Base-by-base conservation (phyloP, 2,888 invertebrate genomes). In the Brachycybe producta region DNA sequence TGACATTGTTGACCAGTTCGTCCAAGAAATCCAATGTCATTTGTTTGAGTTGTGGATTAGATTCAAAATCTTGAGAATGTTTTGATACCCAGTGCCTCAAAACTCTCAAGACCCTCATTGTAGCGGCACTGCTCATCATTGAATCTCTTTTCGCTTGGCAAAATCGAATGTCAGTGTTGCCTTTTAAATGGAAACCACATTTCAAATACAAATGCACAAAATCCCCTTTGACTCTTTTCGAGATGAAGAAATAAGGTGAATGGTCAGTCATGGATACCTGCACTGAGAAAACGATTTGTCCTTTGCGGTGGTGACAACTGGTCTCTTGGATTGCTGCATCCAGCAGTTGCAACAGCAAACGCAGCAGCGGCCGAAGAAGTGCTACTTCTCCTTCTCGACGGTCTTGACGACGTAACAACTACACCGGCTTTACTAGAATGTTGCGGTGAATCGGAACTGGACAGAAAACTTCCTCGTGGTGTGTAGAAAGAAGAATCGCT, bases 31-130 rank as follows among this genome's bases (percentile, higher is more conserved):
- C 83, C 62, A 84, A 82, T 1, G 88, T 84, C 59, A 84, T 69
- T 23, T 75, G 76, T 55, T 83, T 80, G 52, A 91, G 72, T 48
- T 77, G 75, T 36, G 75, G 75, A 62, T 87, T 80, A 13, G 75
- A 75, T 70, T 85, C 85, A 67, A 88, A 88, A 66, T 88, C 87
- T 66, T 85, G 84, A 0, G 84, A 79, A 65, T 90, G 88, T 67
- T 90, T 90, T 1, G 84, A 84, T 28, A 86, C 82, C 91, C 91
- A 91, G 65, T 90, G 90, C 54, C 87, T 76, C 41, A 91, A 71
- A 2, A 91, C 88, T 65, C 87, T 88, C 0, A 91, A 73, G 0
- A 90, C 90, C 54, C 91, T 70, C 88, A 90, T 90, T 0, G 88
- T 90, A 49, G 88, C 88, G n/a, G 90, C 90, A 4, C 87, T 87